These are phyloP conservation scores for Pollenia angustigena DNA, from an alignment of 2,888 invertebrate species.

Conservation along the genomic window DNA sequence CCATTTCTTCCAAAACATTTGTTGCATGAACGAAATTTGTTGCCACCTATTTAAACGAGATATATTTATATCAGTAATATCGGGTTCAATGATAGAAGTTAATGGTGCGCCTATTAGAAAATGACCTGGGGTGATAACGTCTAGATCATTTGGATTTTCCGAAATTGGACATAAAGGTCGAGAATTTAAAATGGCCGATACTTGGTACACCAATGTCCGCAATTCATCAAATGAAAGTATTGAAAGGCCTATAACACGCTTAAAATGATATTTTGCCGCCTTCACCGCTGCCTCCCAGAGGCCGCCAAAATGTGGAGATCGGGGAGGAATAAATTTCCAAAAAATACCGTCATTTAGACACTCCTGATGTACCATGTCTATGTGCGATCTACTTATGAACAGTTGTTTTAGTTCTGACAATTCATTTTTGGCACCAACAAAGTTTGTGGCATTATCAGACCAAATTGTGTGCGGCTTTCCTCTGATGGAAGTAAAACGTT, in stretches of 20 bases:
- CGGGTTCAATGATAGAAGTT: conserved; percentile 15
- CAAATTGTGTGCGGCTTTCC: conserved; percentile 56
- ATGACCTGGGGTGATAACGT: conserved; percentile 56
- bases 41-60: conserved; percentile 63
- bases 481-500: not conserved
- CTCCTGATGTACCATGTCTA: not conserved
- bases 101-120: conserved; percentile 51
- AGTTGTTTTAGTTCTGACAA: conserved; percentile 41
- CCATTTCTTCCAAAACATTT: conserved; percentile 70
- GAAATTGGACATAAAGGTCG: too few relatives aligned
- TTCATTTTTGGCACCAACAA: conserved; percentile 56
- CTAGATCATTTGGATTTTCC: conserved; percentile 46
- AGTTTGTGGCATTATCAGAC: conserved; percentile 59
- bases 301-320: not conserved
- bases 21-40: conserved; percentile 65
- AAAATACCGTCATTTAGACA: not conserved
- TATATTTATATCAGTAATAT: conserved; percentile 9
- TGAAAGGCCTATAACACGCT: too few relatives aligned
- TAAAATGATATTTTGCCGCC: too few relatives aligned
- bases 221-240: too few relatives aligned
- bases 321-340: not conserved
- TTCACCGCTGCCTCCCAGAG: too few relatives aligned
- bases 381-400: conserved; percentile 36
- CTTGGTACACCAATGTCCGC: too few relatives aligned
- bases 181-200: too few relatives aligned